These are phyloP conservation scores for Hypotaenidia okinawae DNA, from an alignment of 2,797 vertebrate genomes.

Conservation along the genomic window DNA sequence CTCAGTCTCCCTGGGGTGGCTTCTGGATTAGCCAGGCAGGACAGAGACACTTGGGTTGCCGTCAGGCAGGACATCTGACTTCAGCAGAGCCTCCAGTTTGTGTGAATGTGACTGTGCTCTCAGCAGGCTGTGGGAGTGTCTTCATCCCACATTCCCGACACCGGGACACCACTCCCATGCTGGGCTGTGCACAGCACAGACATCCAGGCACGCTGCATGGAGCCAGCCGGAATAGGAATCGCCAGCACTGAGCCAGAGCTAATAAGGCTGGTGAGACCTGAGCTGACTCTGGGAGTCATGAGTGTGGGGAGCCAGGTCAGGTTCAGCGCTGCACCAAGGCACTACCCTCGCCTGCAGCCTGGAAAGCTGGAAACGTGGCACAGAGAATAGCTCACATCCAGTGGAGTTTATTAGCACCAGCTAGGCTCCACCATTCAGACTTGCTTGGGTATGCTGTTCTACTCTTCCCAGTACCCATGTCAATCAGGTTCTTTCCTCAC, in stretches of 20 bases:
- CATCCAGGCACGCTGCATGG: constrained; percentile 41
- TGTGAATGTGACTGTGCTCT: constrained; percentile 18
- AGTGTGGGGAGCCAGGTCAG: constrained; percentile 12
- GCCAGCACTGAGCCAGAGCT: constrained; percentile 39
- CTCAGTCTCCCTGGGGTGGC: constrained; percentile 35
- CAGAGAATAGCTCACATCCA: neutral
- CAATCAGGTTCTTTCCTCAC: neutral
- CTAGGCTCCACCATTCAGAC: neutral
- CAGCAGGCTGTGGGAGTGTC: constrained; percentile 48
- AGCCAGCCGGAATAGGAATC: constrained; percentile 46
- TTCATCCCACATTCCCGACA: constrained; percentile 61
- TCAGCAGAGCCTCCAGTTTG: constrained; percentile 11
- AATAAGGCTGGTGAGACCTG: constrained; percentile 56
- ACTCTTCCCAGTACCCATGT: neutral
- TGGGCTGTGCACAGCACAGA: constrained; percentile 33
- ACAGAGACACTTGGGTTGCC: constrained; percentile 32
- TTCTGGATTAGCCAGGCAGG: constrained; percentile 5
- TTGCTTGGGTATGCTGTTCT: neutral
- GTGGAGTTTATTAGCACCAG: neutral
- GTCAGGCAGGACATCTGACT: constrained; percentile 39
- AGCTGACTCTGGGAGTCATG: constrained; percentile 40
- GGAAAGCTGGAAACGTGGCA: neutral
- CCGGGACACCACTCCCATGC: constrained; percentile 56
- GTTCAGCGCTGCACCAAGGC: neutral
- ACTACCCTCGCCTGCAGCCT: neutral